Conservation (phyloP, 2,888 invertebrate species). For the Oscheius sp. region DNA sequence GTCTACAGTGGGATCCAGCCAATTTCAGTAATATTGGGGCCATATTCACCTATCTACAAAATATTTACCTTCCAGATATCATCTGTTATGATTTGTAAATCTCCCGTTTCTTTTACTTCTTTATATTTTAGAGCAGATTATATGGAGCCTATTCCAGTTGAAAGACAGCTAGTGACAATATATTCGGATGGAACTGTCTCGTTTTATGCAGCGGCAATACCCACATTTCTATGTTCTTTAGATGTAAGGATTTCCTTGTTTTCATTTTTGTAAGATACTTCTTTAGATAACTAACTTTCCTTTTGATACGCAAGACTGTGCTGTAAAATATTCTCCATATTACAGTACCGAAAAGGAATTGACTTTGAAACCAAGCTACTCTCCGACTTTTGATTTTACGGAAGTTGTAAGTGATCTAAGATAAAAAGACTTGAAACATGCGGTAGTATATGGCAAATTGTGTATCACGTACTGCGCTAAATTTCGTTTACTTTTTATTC, state of each 20-base stretch:
- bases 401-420: too few species aligned
- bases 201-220: background rate
- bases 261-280: too few species aligned
- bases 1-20: constrained; percentile 12
- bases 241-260: too few species aligned
- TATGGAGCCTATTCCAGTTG: background rate
- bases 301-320: constrained; percentile 12
- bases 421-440: too few species aligned
- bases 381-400: too few species aligned
- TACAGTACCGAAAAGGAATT: constrained; percentile 10
- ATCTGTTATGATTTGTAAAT: constrained; percentile 11
- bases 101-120: background rate
- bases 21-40: constrained; percentile 1
- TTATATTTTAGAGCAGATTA: constrained; percentile 3
- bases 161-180: background rate
- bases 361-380: too few species aligned
- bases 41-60: background rate
- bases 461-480: too few species aligned
- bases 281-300: constrained; percentile 19
- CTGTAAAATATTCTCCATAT: constrained; percentile 15
- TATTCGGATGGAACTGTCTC: background rate
- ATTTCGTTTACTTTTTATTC: too few species aligned
- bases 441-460: too few species aligned
- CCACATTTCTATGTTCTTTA: background rate
- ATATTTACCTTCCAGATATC: constrained; percentile 19